Conservation (phyloP, 2,797 vertebrate species). For the Chloroceryle amazona region DNA sequence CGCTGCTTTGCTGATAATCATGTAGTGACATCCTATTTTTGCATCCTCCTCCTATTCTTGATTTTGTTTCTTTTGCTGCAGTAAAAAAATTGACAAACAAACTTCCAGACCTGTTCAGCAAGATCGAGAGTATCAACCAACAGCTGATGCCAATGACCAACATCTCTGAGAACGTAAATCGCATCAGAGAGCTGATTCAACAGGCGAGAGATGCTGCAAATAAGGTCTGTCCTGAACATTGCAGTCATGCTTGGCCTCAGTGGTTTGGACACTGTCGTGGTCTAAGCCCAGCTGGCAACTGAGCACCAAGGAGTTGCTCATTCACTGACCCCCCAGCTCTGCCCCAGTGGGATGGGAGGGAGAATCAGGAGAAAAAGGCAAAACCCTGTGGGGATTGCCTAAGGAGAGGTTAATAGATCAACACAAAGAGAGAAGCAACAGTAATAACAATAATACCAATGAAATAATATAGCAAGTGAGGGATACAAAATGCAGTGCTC, state of each 20-base stretch:
- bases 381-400: too few relatives aligned
- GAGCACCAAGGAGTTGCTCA: too few relatives aligned
- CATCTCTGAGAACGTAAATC: slow-evolving; percentile 91
- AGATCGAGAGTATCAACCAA: slow-evolving; percentile 89
- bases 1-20: background rate
- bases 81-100: slow-evolving; percentile 90
- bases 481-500: background rate
- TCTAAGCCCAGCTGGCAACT: background rate
- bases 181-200: slow-evolving; percentile 93
- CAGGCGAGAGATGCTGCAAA: slow-evolving; percentile 94
- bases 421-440: background rate
- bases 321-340: too few relatives aligned
- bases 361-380: background rate
- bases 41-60: background rate
- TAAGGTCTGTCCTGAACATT: slow-evolving; percentile 82
- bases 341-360: background rate
- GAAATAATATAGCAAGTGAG: background rate
- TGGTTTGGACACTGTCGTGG: background rate
- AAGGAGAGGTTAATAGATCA: background rate
- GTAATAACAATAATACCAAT: background rate
- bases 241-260: background rate
- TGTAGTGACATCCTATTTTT: background rate
- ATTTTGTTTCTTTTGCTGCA: slow-evolving; percentile 58
- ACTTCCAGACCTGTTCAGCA: slow-evolving; percentile 90
- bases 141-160: slow-evolving; percentile 86